These are phyloP conservation scores for Porites cylindrica DNA, from an alignment of 92 coral and sea anemone species.

Conservation along the genomic window DNA sequence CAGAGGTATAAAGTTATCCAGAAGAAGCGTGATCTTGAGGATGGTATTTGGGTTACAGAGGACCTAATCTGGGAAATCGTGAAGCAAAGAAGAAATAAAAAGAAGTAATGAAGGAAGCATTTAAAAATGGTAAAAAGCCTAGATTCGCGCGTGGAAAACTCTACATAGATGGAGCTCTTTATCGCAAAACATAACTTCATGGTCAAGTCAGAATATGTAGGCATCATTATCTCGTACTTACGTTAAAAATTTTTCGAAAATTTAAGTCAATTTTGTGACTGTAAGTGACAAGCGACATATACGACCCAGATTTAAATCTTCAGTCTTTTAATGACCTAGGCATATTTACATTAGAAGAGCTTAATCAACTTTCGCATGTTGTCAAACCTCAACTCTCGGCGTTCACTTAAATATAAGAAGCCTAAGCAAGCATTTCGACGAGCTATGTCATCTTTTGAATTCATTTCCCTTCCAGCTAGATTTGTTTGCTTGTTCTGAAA, in stretches of 20 bases:
- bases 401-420: too few species aligned
- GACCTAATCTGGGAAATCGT: too few species aligned
- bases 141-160: constrained; percentile 34
- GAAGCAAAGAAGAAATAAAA: too few species aligned
- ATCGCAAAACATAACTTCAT: too few species aligned
- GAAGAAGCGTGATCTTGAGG: not conserved
- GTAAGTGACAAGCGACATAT: constrained; percentile 25
- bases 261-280: constrained; percentile 7
- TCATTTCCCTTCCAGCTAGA: constrained; percentile 39
- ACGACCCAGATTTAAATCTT: not conserved
- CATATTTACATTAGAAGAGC: too few species aligned
- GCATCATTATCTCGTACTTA: constrained; percentile 8
- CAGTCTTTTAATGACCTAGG: too few species aligned
- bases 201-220: constrained; percentile 2
- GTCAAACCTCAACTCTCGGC: too few species aligned
- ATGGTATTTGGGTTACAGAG: too few species aligned
- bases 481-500: constrained; percentile 32
- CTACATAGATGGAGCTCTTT: constrained; percentile 27
- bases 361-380: too few species aligned
- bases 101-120: too few species aligned
- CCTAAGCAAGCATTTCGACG: too few species aligned
- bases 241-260: not conserved
- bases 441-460: constrained; percentile 7
- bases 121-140: constrained; percentile 40
- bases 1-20: constrained; percentile 27